phyloP scores from a whole-genome alignment of 2,113 vertebrate species.

The Heteronetta atricapilla region DNA sequence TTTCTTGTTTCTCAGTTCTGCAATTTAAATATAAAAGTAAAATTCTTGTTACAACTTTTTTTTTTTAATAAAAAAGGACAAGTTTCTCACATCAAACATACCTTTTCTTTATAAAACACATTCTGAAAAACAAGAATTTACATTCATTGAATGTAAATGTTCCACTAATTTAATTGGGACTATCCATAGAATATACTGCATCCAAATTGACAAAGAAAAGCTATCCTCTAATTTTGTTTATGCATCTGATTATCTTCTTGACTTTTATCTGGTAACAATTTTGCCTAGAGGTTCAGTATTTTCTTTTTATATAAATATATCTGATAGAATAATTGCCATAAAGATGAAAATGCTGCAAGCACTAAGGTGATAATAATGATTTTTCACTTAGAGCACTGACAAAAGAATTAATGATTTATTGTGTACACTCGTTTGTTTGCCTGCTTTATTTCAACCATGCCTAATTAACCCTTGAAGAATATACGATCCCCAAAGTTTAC shows the following conservation, averaged over 20 bases:
- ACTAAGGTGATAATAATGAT: neutral
- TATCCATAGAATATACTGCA: neutral
- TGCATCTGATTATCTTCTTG: neutral
- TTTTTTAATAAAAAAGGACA: neutral
- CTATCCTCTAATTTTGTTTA: neutral
- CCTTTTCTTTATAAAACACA: neutral
- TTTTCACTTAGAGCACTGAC: neutral
- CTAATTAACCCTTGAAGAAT: neutral
- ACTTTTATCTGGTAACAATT: neutral
- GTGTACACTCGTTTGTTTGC: neutral
- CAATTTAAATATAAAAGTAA: neutral
- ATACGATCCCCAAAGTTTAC: neutral
- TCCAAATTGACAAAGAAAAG: neutral
- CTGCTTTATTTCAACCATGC: neutral
- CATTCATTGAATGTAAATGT: neutral
- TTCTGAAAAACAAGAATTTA: neutral
- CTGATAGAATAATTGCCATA: neutral
- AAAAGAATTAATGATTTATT: neutral
- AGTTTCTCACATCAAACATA: neutral
- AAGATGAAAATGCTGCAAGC: neutral
- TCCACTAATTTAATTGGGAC: neutral
- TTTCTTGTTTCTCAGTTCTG: neutral
- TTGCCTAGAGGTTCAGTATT: neutral
- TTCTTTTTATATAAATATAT: neutral
- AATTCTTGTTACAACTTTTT: neutral